Percentiles rank a stretch among this genome's conserved stretches.
Conservation (phyloP, 2,113 vertebrate genomes). For the Heterocephalus glaber region DNA sequence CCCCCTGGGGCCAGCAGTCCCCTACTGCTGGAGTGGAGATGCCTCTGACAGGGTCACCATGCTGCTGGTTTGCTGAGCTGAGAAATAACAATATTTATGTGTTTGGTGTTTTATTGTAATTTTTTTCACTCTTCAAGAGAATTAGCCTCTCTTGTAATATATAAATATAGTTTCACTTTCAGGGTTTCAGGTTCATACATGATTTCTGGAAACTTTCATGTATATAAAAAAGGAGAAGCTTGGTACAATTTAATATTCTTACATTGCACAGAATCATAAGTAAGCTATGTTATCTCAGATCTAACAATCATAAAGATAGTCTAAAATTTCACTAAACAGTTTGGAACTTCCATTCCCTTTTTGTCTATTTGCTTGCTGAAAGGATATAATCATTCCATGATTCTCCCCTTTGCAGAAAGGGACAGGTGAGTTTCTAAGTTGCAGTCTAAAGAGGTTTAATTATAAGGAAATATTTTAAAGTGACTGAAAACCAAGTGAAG, state of each 20-base stretch:
- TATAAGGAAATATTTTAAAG: background rate
- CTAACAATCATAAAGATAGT: background rate
- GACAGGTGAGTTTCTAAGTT: background rate
- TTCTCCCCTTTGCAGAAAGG: background rate
- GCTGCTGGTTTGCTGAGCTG: background rate
- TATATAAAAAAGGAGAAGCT: background rate
- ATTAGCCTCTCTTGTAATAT: background rate
- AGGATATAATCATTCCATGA: background rate
- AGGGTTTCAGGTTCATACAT: background rate
- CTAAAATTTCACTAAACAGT: background rate
- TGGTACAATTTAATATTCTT: background rate
- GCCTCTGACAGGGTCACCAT: background rate
- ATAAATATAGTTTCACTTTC: background rate
- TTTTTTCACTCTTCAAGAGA: background rate
- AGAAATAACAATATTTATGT: background rate
- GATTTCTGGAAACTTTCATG: background rate
- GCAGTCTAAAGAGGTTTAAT: background rate
- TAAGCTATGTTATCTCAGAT: background rate
- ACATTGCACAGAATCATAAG: background rate
- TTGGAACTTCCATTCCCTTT: background rate
- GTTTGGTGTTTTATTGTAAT: background rate
- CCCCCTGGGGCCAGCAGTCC: background rate
- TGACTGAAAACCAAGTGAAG: background rate
- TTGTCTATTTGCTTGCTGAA: background rate
- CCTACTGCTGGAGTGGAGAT: background rate